Base-by-base conservation (phyloP, 2,113 vertebrate genomes). In the Cynoglossus semilaevis region DNA sequence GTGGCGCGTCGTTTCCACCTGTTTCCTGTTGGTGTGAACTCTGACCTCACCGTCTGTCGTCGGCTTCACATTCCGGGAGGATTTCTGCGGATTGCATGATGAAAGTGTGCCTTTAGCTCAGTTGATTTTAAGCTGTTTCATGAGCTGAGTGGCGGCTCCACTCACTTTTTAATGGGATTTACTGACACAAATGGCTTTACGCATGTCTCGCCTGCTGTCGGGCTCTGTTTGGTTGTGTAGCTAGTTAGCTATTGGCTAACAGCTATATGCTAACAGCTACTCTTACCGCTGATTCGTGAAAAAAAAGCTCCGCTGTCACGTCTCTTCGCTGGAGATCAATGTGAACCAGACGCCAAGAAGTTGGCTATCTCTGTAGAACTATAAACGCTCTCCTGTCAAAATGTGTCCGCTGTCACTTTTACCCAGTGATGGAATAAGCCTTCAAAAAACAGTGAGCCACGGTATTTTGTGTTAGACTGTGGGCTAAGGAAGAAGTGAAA, bases 201-300 rank as follows among this genome's bases (percentile, higher is more conserved):
- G 44, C 19, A 54, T 58, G 38, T 35, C 2, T 40, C 8, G 11
- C 29, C 63, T 45, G 3, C 9, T 44, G 58, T 61, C 48, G 11
- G 68, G 17, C 63, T 76, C 67, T 85, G 76, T 85, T 82, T 61
- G 82, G 81, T 82, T 74, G 80, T 41, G 53, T 46, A 65, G 77
- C 77, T 51, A 69, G 49, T 53, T 72, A 77, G 68, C 77, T 58
- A 9, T 15, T 22, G 14, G 67, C 56, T 70, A 56, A 40, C 51
- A 1, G 63, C 18, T 53, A 57, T 2, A 29, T 5, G 70, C 57
- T 65, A 63, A 50, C 45, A 19, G 40, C 53, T 43, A 22, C 42
- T 60, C 43, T 22, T 44, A 18, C 19, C 0, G 58, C 59, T 66
- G 38, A 47, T 16, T 55, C n/a, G 51, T 2, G 38, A 41, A 12